A percentile compares a stretch with the other conserved stretches of the same genome.
Evolutionary conservation across 2,888 invertebrate species (phyloP).

Genomic region (Melipona beecheii): DNA sequence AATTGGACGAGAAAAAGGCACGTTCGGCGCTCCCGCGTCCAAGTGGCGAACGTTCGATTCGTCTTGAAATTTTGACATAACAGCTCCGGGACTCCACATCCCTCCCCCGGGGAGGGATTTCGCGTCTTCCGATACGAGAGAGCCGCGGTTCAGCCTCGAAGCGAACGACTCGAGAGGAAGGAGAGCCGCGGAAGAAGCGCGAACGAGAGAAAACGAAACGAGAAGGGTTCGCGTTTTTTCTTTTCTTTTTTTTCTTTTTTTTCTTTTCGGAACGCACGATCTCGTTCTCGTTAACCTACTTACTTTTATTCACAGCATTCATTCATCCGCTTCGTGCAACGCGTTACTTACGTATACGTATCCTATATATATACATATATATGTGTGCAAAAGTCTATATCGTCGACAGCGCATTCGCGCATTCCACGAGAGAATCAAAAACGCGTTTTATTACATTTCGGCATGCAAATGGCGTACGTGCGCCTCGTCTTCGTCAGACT

Average conservation of each 20-base stretch:
- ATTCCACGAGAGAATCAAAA: slow-evolving; percentile 19
- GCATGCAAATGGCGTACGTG: slow-evolving; percentile 49
- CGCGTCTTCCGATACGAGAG: not conserved
- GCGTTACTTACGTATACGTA: slow-evolving; percentile 6
- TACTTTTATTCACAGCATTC: slow-evolving; percentile 57
- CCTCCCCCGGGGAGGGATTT: too few relatives aligned
- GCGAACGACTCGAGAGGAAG: not conserved
- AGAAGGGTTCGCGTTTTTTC: slow-evolving; percentile 37
- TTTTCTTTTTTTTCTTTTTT: slow-evolving; percentile 22
- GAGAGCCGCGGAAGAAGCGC: not conserved
- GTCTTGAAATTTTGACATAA: slow-evolving; percentile 3
- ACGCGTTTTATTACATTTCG: slow-evolving; percentile 39
- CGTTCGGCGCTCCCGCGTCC: not conserved
- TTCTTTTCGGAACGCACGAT: slow-evolving; percentile 45
- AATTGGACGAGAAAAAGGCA: slow-evolving; percentile 10
- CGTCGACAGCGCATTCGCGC: slow-evolving; percentile 27
- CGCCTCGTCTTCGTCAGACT: not conserved
- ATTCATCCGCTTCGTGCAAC: slow-evolving; percentile 47
- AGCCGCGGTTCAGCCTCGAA: not conserved
- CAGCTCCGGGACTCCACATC: not conserved
- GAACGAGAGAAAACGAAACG: slow-evolving; percentile 6
- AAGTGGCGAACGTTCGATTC: slow-evolving; percentile 29
- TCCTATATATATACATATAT: not conserved
- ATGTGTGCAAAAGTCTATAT: slow-evolving; percentile 1
- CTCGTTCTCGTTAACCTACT: slow-evolving; percentile 65